These are phyloP conservation scores for Mythimna vitellina DNA, from an alignment of 2,888 invertebrate species.

Conservation along the genomic window DNA sequence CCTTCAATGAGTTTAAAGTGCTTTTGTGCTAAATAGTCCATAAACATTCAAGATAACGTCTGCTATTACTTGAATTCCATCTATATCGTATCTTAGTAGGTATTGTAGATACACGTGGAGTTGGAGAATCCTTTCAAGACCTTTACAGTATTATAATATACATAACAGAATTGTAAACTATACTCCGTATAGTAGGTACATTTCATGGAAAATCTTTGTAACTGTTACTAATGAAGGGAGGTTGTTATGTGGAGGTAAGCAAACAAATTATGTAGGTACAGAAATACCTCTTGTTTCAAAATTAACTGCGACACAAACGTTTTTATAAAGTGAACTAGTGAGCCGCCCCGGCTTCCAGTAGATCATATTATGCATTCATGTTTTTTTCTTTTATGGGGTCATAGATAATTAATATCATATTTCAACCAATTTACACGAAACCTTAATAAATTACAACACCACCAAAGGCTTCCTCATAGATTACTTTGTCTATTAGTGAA, in stretches of 20 bases:
- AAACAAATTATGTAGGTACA: not conserved
- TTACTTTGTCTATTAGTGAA: no score
- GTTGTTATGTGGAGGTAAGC: not conserved
- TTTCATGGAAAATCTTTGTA: not conserved
- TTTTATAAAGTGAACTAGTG: not conserved
- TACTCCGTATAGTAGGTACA: not conserved
- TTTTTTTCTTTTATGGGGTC: no score
- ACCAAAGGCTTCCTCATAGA: no score
- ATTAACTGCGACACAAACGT: not conserved
- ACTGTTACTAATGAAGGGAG: not conserved
- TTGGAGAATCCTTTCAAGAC: slow-evolving; percentile 7
- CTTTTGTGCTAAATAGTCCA: not conserved
- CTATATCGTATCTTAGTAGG: not conserved
- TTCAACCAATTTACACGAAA: no score
- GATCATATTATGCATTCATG: no score
- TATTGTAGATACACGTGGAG: slow-evolving; percentile 1
- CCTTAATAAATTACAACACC: no score
- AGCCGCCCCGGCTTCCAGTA: no score
- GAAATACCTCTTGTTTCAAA: slow-evolving; percentile 11
- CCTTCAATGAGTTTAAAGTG: not conserved
- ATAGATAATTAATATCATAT: no score
- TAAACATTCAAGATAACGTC: slow-evolving; percentile 7
- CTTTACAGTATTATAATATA: not conserved
- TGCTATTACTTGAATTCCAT: not conserved
- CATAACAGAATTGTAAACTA: not conserved